Evolutionary conservation across 2,888 invertebrate genomes (phyloP), one percentile per base, ranked within the genome.

Genomic region (Nomada ruficornis): DNA sequence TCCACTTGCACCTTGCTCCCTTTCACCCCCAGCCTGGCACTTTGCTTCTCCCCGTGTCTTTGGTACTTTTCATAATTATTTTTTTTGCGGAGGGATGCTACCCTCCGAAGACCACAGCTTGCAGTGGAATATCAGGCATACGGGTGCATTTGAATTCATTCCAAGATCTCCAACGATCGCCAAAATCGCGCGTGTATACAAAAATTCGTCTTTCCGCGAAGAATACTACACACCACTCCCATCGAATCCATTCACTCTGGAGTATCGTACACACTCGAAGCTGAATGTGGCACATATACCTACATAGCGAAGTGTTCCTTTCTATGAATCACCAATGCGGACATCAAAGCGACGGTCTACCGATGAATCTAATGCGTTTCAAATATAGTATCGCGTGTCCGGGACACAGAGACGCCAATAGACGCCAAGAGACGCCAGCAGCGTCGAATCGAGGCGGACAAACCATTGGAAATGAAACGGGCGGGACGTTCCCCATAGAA

Each of bases 401-500:
- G 20, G 13, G 18, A 5, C n/a, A 42, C 47, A 65, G 29, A 60
- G 42, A 18, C 47, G 18, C 47, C n/a, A 29, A 29, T 7, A 29
- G 29, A 29, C 29, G 29, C 29, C 29, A 29, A 2, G n/a, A 26
- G 42, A 23, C 29, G 52, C 7, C 29, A 57, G 26, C 11, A 47
- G 10, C 23, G n/a, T 9, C 13, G 29, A 44, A 72, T 71, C 52
- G 65, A 18, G 42, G 15, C 63, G 54, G 50, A 73, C 64, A 50
- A 74, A 70, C 82, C 55, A 44, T 57, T 26, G 20, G 73, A 54
- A 83, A 78, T 78, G 68, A 83, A 71, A 69, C 57, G 62, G 36
- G 50, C 50, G 26, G 36, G 68, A 18, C 59, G 59, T 71, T 55
- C 54, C 71, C 83, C 78, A 64, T 83, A 83, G 83, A 83, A 83